Base-by-base conservation (phyloP, 2,888 invertebrate genomes). In the Philonicus albiceps region DNA sequence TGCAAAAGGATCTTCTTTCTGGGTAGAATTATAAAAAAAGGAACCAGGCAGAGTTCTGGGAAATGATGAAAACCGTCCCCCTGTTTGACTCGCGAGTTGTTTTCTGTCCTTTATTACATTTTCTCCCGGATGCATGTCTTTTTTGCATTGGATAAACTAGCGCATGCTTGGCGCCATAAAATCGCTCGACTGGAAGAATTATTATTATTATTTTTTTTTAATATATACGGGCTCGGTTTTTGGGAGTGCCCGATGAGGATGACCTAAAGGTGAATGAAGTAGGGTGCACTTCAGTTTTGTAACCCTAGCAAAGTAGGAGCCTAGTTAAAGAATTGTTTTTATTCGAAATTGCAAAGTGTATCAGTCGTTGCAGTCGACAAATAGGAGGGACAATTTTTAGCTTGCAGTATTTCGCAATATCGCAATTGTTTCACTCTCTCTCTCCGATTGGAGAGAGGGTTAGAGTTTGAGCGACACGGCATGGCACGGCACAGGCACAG, bases 161-260 rank as follows among this genome's bases (percentile, higher is more conserved):
- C 43, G 78, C 78, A 78, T 78, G 78, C 78, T 78, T 78, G 78
- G 78, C 78, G 22, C 78, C 43, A 78, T 43, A 78, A 78, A 78
- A 78, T 16, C 43, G 78, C 37, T 22, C 78, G 49, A n/a, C 37
- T 64, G 22, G 22, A 64, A 64, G 27, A 2, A n/a, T 5, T 31
- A n/a, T n/a, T 37, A 37, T 43, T 2, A 2, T 40, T 43, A 3
- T 43, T 64, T 64, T 64, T 64, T 27, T 49, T 49, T 49, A 19
- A 49, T 49, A 4, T 6, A 27, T 27, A 49, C n/a, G n/a, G 64
- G 64, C 64, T 64, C 8, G 64, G 64, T 27, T 64, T 64, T 64
- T 7, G 22, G 22, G 11, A 64, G n/a, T 64, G 64, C 64, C 49
- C 3, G 64, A 64, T 64, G 64, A 22, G 64, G 27, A 22, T 27